phyloP scores from a whole-genome alignment of 2,113 vertebrate species.

The Tenebrosternarchus preto region DNA sequence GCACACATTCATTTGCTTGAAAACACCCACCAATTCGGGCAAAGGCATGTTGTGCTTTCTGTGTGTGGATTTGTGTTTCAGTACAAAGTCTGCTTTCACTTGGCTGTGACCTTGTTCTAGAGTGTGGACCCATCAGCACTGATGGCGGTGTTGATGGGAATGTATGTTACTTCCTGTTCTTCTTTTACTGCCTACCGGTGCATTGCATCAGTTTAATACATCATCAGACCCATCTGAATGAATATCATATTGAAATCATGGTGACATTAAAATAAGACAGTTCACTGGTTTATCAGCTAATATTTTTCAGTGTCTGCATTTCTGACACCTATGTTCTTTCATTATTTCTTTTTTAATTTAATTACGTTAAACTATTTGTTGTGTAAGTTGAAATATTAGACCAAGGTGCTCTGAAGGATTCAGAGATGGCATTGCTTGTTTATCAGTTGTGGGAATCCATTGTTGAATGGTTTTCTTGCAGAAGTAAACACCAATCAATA shows the following conservation, averaged over 20 bases:
- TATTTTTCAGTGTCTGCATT: neutral
- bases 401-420: neutral
- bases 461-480: neutral
- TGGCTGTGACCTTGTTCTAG: slow-evolving; percentile 69
- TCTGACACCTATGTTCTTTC: neutral
- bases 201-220: neutral
- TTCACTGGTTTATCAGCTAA: neutral
- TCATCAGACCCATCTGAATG: neutral
- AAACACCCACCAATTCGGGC: slow-evolving; percentile 52
- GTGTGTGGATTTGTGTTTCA: slow-evolving; percentile 52
- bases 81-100: slow-evolving; percentile 77
- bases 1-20: slow-evolving; percentile 7
- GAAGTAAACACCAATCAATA: neutral
- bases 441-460: neutral
- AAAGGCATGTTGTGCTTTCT: slow-evolving; percentile 53
- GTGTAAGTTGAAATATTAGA: neutral
- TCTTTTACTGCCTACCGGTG: slow-evolving; percentile 13
- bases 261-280: neutral
- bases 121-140: slow-evolving; percentile 38
- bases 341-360: too few relatives aligned
- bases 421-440: neutral
- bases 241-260: neutral
- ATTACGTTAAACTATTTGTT: neutral
- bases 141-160: slow-evolving; percentile 48
- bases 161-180: slow-evolving; percentile 37